Conservation (phyloP, 30 jellyfish, hydroid and myxozoan species). For the Pelagia noctiluca region DNA sequence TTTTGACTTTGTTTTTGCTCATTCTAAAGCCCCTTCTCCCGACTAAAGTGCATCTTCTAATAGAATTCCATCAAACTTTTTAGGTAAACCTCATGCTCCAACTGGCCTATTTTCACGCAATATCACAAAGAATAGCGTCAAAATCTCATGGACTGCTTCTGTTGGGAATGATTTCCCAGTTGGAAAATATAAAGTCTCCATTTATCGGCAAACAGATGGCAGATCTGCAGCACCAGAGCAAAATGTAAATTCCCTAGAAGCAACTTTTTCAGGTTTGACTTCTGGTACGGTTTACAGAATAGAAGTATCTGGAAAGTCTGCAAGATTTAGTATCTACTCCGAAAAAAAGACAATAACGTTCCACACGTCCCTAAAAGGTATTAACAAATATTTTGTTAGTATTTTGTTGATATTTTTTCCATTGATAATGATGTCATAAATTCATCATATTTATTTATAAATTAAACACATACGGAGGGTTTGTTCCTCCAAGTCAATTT, state of each 20-base stretch:
- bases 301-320: conserved; percentile 26
- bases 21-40: no score
- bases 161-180: conserved; percentile 24
- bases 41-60: not conserved
- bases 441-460: no score
- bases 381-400: no score
- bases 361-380: conserved; percentile 59
- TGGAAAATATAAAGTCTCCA: conserved; percentile 17
- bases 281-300: conserved; percentile 41
- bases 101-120: conserved; percentile 8
- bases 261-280: conserved; percentile 23
- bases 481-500: no score
- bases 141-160: conserved; percentile 49
- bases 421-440: no score
- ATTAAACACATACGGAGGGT: no score
- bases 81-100: conserved; percentile 48
- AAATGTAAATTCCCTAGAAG: not conserved
- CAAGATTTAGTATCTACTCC: not conserved
- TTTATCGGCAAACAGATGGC: conserved; percentile 28
- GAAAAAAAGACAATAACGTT: conserved; percentile 24
- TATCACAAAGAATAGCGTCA: conserved; percentile 12
- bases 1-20: no score
- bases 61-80: not conserved
- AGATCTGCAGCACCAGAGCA: not conserved
- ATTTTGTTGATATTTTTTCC: no score